phyloP scores from a whole-genome alignment of 2,113 vertebrate genomes.

The Anoplopoma fimbria region DNA sequence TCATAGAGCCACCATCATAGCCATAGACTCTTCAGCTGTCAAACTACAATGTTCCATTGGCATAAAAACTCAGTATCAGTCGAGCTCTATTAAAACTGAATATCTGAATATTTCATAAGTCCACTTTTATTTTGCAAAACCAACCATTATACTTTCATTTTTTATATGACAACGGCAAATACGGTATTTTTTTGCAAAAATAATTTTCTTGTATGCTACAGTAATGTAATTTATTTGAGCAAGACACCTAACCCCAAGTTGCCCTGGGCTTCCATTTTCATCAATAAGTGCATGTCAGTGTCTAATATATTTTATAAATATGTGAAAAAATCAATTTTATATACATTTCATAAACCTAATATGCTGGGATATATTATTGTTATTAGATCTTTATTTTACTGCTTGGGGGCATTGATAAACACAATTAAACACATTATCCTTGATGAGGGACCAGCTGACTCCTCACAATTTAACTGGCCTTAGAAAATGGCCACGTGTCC shows the following conservation, averaged over 20 bases:
- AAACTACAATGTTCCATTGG: background rate
- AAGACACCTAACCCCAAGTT: too few species aligned
- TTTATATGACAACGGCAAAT: background rate
- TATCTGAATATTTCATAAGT: background rate
- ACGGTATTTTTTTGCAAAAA: background rate
- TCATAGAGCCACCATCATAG: background rate
- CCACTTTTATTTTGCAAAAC: background rate
- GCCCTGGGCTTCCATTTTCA: background rate
- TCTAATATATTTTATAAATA: background rate
- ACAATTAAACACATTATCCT: conserved; percentile 28
- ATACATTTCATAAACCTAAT: background rate
- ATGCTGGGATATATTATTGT: background rate
- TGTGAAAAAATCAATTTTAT: too few species aligned
- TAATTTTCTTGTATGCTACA: background rate
- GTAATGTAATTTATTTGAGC: too few species aligned
- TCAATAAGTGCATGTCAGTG: background rate
- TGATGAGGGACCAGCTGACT: conserved; percentile 47
- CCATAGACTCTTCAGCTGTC: background rate
- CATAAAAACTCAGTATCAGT: background rate
- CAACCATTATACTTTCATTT: background rate
- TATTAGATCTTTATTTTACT: conserved; percentile 24
- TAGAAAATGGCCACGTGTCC: conserved; percentile 43
- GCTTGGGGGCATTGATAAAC: conserved; percentile 7
- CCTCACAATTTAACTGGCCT: background rate
- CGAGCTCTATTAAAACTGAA: background rate